Base-by-base conservation (phyloP, 2,113 vertebrate species). In the Promerops cafer region DNA sequence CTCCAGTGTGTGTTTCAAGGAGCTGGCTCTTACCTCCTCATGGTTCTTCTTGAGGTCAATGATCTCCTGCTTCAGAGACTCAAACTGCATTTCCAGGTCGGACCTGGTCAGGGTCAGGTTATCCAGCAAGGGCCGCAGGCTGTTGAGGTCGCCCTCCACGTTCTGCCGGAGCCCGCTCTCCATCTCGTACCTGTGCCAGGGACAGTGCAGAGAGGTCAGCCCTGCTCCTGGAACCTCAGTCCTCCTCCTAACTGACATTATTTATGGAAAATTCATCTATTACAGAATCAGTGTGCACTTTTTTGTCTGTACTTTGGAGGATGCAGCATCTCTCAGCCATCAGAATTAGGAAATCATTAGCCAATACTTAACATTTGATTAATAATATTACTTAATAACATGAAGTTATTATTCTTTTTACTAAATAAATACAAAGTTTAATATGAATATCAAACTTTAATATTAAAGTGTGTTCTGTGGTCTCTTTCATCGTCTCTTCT, bases 31-130 rank as follows among this genome's bases (percentile, higher is more conserved):
- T 94, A 99, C 99, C 98, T 99, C 99, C 10, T 91, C 94, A 0
- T 99, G 99, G 94, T 98, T 99, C 98, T 99, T 99, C 98, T 98
- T 99, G 95, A 99, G 97, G 83, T 98, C 97, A 16, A 98, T 93
- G 95, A 99, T 96, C 94, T 99, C 99, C 96, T 99, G 98, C 96
- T 98, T 98, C 57, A 99, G 98, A 71, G 98, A 98, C 94, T 99
- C 98, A 87, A 99, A 98, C 53, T 99, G 98, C 65, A 98, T 98
- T 70, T 98, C 97, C 91, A 99, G 97, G 59, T 98, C 98, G 0
- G 97, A 79, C 69, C 95, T 99, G 84, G 93, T 91, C 44, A 99
- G 97, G 40, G 99, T 98, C 97, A 99, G 98, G 23, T 98, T 98
- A 0, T 99, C 98, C 98, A 99, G 96, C 33, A 99, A 90, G 82